These are phyloP conservation scores for Centruroides vittatus DNA, from an alignment of 1,140 invertebrate genomes.

Conservation along the genomic window DNA sequence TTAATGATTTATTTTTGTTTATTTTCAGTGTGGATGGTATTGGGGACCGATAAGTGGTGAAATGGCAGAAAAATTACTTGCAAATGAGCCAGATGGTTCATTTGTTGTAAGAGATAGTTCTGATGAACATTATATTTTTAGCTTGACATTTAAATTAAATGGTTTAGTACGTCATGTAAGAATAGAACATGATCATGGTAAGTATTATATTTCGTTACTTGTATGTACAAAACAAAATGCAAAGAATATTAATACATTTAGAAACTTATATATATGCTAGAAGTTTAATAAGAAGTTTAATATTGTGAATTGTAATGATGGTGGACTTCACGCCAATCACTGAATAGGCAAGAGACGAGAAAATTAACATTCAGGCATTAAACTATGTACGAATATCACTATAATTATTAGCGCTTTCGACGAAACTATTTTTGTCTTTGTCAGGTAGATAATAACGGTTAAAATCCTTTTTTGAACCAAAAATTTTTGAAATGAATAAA, in stretches of 20 bases:
- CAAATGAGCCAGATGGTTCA: conserved; percentile 76
- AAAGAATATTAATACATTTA: neutral
- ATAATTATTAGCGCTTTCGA: no score
- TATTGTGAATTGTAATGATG: neutral
- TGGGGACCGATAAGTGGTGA: conserved; percentile 93
- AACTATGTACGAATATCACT: no score
- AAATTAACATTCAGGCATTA: no score
- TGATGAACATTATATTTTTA: conserved; percentile 95
- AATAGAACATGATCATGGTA: conserved; percentile 95
- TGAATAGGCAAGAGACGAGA: no score
- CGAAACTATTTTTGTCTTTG: no score
- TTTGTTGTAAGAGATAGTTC: conserved; percentile 95
- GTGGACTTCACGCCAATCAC: no score
- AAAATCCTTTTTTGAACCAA: no score
- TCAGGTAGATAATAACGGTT: no score
- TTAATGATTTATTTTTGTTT: conserved; percentile 6
- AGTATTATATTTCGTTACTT: conserved; percentile 12
- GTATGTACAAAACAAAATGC: neutral
- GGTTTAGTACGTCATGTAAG: conserved; percentile 83
- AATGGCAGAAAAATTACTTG: conserved; percentile 81
- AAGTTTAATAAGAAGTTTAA: neutral
- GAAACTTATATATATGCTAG: neutral
- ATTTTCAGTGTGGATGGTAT: conserved; percentile 85
- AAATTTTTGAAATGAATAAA: no score
- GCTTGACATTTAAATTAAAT: conserved; percentile 87